Base-by-base conservation (phyloP, 2,113 vertebrate species). In the Clarias magur region DNA sequence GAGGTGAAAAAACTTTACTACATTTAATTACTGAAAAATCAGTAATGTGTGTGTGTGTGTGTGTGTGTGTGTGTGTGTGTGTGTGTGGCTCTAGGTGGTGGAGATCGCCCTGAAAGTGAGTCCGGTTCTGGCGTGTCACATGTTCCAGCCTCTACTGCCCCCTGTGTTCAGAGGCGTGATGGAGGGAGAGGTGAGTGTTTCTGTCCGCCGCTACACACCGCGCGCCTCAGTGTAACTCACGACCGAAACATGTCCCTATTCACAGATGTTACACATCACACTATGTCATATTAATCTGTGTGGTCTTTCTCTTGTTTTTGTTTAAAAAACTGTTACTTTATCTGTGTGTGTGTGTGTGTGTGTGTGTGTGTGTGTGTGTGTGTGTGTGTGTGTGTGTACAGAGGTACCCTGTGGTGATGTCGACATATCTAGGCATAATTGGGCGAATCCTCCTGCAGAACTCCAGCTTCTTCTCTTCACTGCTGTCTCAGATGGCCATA, bases 371-470 rank as follows among this genome's bases (percentile, higher is more conserved):
- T 98, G 94, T 96, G 96, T 60, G 12, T 78, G 57, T 80, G 42
- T 67, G 42, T 67, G 48, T 48, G 53, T 89, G 62, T 86, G 23
- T 88, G 54, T 80, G 76, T 90, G 62, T 89, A 67, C 90, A 99
- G 98, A 95, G 96, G 84, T 99, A 99, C 80, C 97, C 98, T 0
- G 97, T 99, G 78, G 96, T 98, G 88, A 99, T 99, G 98, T 98
- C 98, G 68, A 97, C 97, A 5, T 99, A 99, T 89, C 93, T 99
- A 0, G 98, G 97, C 38, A 96, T 99, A 65, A 96, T 97, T 83
- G 98, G 98, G 87, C 96, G 97, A 68, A 93, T 99, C 80, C 91
- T 99, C 1, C 94, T 99, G 57, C 98, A 99, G 94, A 99, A 99
- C 93, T 93, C 96, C 88, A 95, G 94, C 81, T 97, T 97, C 92